These are phyloP conservation scores for Stichopus chloronotus DNA, from an alignment of 35 echinoderm and acorn worm genomes.

Conservation along the genomic window DNA sequence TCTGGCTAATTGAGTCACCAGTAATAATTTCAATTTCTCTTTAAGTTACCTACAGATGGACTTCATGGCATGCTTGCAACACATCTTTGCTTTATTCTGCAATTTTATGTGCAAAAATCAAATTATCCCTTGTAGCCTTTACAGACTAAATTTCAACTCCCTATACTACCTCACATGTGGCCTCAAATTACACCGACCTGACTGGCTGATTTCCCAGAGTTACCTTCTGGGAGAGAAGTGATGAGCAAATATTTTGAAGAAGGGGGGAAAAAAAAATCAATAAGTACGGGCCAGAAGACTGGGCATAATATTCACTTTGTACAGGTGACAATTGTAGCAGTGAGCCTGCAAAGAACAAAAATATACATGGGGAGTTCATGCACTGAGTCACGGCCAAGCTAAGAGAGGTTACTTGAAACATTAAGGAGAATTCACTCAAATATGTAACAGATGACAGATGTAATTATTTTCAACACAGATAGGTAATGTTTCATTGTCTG, in stretches of 20 bases:
- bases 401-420: too few species aligned
- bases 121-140: constrained; percentile 27
- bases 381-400: too few species aligned
- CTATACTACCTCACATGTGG: constrained; percentile 2
- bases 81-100: background rate
- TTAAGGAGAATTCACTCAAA: too few species aligned
- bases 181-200: constrained; percentile 51
- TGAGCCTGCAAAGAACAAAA: background rate
- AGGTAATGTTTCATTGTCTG: too few species aligned
- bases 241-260: constrained; percentile 55
- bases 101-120: constrained; percentile 23
- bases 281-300: constrained; percentile 39
- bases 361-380: too few species aligned
- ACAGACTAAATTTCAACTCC: background rate
- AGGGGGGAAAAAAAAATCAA: constrained; percentile 31
- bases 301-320: constrained; percentile 37
- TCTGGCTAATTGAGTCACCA: too few species aligned
- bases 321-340: constrained; percentile 39
- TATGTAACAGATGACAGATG: too few species aligned
- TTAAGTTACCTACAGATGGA: too few species aligned
- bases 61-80: too few species aligned
- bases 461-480: too few species aligned
- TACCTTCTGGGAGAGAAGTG: constrained; percentile 50
- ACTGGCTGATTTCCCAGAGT: constrained; percentile 40
- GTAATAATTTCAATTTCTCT: too few species aligned